phyloP scores from a whole-genome alignment of 2,113 vertebrate species.

The Silurus meridionalis region DNA sequence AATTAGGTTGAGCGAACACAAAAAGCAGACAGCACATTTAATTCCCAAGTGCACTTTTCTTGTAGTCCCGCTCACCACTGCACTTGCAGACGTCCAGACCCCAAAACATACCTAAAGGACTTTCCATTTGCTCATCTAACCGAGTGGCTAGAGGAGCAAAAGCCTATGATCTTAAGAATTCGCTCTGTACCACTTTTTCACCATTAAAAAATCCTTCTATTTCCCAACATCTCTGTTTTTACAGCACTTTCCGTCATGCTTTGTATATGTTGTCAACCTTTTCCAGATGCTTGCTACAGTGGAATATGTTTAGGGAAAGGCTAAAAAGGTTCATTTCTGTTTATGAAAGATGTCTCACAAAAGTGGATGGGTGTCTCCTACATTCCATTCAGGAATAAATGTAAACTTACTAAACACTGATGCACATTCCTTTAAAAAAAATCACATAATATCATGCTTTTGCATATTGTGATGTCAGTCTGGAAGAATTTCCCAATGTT shows the following conservation, averaged over 20 bases:
- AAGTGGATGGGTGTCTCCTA: background rate
- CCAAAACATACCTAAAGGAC: constrained; percentile 19
- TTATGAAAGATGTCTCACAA: constrained; percentile 8
- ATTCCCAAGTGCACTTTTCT: constrained; percentile 8
- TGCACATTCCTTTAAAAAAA: background rate
- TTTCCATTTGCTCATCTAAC: constrained; percentile 53
- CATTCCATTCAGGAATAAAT: background rate
- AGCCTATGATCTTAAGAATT: constrained; percentile 5
- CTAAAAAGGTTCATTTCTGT: constrained; percentile 17
- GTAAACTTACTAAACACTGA: background rate
- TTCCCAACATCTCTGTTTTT: constrained; percentile 16
- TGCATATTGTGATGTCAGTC: constrained; percentile 30
- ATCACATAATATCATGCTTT: no score
- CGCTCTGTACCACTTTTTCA: constrained; percentile 9
- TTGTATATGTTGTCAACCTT: constrained; percentile 30
- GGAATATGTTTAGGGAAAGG: constrained; percentile 39
- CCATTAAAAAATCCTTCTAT: constrained; percentile 17
- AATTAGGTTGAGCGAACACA: background rate
- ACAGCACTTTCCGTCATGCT: constrained; percentile 23
- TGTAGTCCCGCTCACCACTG: background rate
- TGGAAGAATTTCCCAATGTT: constrained; percentile 30
- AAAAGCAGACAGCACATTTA: constrained; percentile 17
- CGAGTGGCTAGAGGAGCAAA: constrained; percentile 24
- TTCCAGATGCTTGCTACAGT: constrained; percentile 19
- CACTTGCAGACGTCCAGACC: constrained; percentile 9